Evolutionary conservation across 2,113 vertebrate genomes (phyloP).

Genomic region (Rhea americana): DNA sequence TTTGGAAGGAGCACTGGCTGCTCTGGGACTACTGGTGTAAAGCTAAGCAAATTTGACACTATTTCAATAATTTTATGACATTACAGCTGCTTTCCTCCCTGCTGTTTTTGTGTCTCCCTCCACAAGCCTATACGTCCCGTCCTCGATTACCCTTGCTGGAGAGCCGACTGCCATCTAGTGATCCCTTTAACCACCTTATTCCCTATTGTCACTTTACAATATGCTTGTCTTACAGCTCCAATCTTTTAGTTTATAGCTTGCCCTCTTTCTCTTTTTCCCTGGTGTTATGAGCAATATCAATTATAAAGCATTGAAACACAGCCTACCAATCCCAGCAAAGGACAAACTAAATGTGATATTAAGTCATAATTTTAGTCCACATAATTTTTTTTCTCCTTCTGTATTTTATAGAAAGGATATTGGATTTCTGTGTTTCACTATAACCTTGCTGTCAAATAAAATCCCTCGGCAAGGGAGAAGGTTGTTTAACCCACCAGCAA

Average conservation of each 20-base stretch:
- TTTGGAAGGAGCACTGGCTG: neutral
- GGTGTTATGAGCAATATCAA: constrained; percentile 59
- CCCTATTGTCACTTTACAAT: constrained; percentile 12
- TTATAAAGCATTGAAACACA: constrained; percentile 52
- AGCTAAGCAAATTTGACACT: neutral
- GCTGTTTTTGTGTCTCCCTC: neutral
- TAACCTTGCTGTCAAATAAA: constrained; percentile 67
- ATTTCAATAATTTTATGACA: neutral
- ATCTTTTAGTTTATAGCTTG: constrained; percentile 17
- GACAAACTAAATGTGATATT: constrained; percentile 54
- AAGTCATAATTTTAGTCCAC: constrained; percentile 58
- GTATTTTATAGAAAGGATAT: constrained; percentile 56
- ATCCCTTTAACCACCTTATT: neutral
- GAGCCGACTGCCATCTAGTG: constrained; percentile 30
- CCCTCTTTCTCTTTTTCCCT: constrained; percentile 33
- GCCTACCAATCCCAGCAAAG: constrained; percentile 57
- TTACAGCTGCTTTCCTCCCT: neutral
- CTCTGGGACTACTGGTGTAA: neutral
- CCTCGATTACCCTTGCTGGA: neutral
- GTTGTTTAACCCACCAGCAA: constrained; percentile 50
- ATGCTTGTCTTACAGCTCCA: constrained; percentile 19
- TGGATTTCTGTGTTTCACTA: constrained; percentile 62
- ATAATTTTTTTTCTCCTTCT: constrained; percentile 37
- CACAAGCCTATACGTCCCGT: neutral
- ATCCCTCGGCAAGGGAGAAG: constrained; percentile 29